Evolutionary conservation across 2,888 invertebrate genomes (phyloP).

Genomic region (Synergus itoensis): DNA sequence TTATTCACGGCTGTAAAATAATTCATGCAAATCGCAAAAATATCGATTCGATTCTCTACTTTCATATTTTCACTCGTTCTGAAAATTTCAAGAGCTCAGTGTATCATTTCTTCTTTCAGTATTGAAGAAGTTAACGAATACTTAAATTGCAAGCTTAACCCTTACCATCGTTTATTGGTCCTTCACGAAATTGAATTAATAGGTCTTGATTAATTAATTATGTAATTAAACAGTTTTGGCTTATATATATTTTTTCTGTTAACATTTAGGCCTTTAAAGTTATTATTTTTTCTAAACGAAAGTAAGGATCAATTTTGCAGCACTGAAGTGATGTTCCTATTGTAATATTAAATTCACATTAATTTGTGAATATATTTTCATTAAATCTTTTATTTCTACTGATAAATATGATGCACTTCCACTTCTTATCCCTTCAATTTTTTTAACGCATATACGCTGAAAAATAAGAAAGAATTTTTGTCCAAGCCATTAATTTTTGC

Average conservation of each 20-base stretch:
- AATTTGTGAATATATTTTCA: background rate
- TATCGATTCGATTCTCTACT: conserved; percentile 21
- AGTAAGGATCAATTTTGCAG: background rate
- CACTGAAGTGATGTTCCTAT: conserved; percentile 2
- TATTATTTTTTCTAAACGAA: conserved; percentile 10
- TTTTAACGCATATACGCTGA: background rate
- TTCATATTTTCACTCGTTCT: background rate
- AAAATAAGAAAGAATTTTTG: conserved; percentile 14
- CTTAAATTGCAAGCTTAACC: background rate
- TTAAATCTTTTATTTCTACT: background rate
- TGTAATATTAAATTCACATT: background rate
- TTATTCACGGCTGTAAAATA: background rate
- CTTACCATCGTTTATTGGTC: conserved; percentile 23
- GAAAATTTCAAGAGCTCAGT: conserved; percentile 8
- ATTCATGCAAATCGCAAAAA: conserved; percentile 27
- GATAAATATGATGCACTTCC: background rate
- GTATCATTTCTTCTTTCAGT: background rate
- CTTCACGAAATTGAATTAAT: background rate
- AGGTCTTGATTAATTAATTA: background rate
- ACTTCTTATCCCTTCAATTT: background rate
- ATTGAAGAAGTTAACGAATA: background rate
- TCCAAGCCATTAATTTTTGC: conserved; percentile 9
- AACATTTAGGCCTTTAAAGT: background rate
- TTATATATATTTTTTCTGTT: background rate
- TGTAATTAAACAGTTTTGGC: conserved; percentile 3